A percentile compares a stretch with the other conserved stretches of the same genome.
Evolutionary conservation across 2,888 invertebrate genomes (phyloP).

Genomic region (Prosapia bicincta): DNA sequence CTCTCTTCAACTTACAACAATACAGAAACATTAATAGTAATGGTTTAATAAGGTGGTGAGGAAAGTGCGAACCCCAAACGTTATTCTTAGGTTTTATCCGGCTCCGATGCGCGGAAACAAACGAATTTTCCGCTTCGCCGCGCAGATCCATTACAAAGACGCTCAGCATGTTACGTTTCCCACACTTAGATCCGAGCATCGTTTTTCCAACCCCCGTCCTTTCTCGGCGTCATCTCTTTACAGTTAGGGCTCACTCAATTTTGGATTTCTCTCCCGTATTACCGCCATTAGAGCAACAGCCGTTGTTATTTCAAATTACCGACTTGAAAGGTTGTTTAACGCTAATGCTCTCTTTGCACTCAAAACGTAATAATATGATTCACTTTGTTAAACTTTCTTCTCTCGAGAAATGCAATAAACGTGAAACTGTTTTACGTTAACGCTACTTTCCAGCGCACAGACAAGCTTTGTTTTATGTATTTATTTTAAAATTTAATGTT

Average conservation of each 20-base stretch:
- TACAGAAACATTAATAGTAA: too few relatives aligned
- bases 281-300: background rate
- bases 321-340: background rate
- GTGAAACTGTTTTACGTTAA: background rate
- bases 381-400: too few relatives aligned
- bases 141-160: conserved; percentile 14
- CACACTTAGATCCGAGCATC: conserved; percentile 17
- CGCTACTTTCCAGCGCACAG: background rate
- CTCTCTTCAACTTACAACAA: too few relatives aligned
- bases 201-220: conserved; percentile 4
- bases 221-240: background rate
- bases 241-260: conserved; percentile 13
- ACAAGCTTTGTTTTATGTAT: too few relatives aligned
- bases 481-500: too few relatives aligned
- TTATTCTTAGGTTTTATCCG: conserved; percentile 17
- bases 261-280: conserved; percentile 15
- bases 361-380: background rate
- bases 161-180: conserved; percentile 10
- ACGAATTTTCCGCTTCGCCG: conserved; percentile 15
- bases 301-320: background rate
- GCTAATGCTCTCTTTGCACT: background rate
- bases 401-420: too few relatives aligned
- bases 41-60: background rate
- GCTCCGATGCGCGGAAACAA: conserved; percentile 3
- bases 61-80: background rate